Evolutionary conservation across 2,888 invertebrate genomes (phyloP).

Genomic region (Drosophila kanekoi): DNA sequence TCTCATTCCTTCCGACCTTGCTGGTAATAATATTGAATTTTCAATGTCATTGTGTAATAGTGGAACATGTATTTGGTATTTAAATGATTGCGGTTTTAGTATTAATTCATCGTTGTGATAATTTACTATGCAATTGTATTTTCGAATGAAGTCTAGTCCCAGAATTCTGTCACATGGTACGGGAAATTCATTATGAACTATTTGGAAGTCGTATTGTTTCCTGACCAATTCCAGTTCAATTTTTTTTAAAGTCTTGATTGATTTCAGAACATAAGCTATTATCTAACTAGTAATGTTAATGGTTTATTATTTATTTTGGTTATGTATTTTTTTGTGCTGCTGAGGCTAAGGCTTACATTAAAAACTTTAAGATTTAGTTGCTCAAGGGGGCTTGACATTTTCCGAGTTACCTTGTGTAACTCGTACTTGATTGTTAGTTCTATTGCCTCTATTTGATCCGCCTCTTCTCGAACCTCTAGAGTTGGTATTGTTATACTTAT

Average conservation of each 20-base stretch:
- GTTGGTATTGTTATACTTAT: neutral
- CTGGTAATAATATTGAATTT: conserved; percentile 1
- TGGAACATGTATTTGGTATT: conserved; percentile 7
- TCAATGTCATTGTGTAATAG: conserved; percentile 3
- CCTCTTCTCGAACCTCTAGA: neutral
- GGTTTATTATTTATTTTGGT: too few relatives aligned
- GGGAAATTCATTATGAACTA: too few relatives aligned
- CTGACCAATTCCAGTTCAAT: too few relatives aligned
- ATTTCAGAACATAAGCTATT: too few relatives aligned
- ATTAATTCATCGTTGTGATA: conserved; percentile 5
- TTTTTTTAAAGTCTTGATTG: too few relatives aligned
- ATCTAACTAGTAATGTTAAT: too few relatives aligned
- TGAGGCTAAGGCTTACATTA: too few relatives aligned
- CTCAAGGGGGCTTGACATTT: too few relatives aligned
- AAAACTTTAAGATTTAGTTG: too few relatives aligned
- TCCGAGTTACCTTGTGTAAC: neutral
- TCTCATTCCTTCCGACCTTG: too few relatives aligned
- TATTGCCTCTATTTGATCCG: conserved; percentile 1
- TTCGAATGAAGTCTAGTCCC: conserved; percentile 4
- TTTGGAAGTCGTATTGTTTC: too few relatives aligned
- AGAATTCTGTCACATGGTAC: conserved; percentile 7
- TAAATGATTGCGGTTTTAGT: neutral
- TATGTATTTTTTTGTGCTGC: too few relatives aligned
- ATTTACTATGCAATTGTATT: conserved; percentile 6
- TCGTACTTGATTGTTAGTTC: conserved; percentile 1